phyloP scores from a whole-genome alignment of 2,888 invertebrate species.

The Lathronympha strigana region DNA sequence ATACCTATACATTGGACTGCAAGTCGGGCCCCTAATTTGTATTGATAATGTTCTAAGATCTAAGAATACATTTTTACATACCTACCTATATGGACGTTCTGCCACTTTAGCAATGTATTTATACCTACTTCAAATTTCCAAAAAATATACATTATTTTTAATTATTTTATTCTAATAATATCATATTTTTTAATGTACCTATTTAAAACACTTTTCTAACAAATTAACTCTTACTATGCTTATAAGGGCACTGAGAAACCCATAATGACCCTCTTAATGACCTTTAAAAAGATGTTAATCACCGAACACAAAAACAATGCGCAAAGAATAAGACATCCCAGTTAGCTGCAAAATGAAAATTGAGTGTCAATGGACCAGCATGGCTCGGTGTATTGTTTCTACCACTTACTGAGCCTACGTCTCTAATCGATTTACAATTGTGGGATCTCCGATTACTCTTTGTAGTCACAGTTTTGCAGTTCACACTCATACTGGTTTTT shows the following conservation, averaged over 20 bases:
- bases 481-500: conserved; percentile 21
- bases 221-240: neutral
- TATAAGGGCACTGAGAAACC: conserved; percentile 19
- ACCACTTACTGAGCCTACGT: neutral
- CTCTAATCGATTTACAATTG: neutral
- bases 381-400: conserved; percentile 46
- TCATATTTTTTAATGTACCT: neutral
- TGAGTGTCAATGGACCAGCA: conserved; percentile 83
- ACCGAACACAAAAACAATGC: conserved; percentile 45
- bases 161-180: too few relatives aligned
- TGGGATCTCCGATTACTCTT: neutral
- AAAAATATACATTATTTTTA: too few relatives aligned
- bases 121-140: too few relatives aligned
- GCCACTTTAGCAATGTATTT: too few relatives aligned
- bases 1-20: too few relatives aligned
- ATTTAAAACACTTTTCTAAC: neutral
- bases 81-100: too few relatives aligned
- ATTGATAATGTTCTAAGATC: too few relatives aligned
- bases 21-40: too few relatives aligned
- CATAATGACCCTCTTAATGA: conserved; percentile 22
- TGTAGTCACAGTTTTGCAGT: neutral
- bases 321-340: conserved; percentile 49
- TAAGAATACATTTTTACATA: too few relatives aligned
- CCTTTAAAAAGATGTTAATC: conserved; percentile 42
- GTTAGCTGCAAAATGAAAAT: conserved; percentile 70